phyloP scores from a whole-genome alignment of 2,888 invertebrate species.

The Anarsia innoxiella region DNA sequence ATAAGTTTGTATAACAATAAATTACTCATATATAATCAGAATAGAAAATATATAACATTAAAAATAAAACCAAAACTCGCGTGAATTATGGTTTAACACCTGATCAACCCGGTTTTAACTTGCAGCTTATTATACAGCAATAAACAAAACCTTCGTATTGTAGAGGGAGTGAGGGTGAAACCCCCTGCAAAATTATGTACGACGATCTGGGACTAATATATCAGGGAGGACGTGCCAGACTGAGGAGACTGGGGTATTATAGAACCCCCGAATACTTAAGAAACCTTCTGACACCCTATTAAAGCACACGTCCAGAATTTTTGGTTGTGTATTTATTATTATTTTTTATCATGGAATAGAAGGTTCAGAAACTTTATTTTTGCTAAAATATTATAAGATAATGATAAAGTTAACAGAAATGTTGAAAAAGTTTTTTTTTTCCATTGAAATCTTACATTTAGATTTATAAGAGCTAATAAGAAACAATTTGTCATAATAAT shows the following conservation, averaged over 20 bases:
- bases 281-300: slow-evolving; percentile 73
- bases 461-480: too few relatives aligned
- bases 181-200: slow-evolving; percentile 74
- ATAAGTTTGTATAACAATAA: too few relatives aligned
- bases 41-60: too few relatives aligned
- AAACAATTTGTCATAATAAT: too few relatives aligned
- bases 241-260: slow-evolving; percentile 74
- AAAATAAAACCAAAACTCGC: too few relatives aligned
- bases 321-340: slow-evolving; percentile 68
- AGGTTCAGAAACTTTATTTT: too few relatives aligned
- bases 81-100: slow-evolving; percentile 20
- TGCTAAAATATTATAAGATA: too few relatives aligned
- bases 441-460: too few relatives aligned
- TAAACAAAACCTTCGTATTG: slow-evolving; percentile 72
- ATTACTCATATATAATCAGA: too few relatives aligned
- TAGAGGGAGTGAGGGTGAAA: slow-evolving; percentile 54
- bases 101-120: slow-evolving; percentile 23
- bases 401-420: too few relatives aligned
- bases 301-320: slow-evolving; percentile 73
- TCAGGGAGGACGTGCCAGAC: slow-evolving; percentile 74
- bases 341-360: too few relatives aligned
- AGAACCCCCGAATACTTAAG: slow-evolving; percentile 74
- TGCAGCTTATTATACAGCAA: slow-evolving; percentile 56
- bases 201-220: slow-evolving; percentile 76
- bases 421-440: too few relatives aligned